Evolutionary conservation across 2,797 vertebrate species (phyloP).

Genomic region (Galagoides demidoff): DNA sequence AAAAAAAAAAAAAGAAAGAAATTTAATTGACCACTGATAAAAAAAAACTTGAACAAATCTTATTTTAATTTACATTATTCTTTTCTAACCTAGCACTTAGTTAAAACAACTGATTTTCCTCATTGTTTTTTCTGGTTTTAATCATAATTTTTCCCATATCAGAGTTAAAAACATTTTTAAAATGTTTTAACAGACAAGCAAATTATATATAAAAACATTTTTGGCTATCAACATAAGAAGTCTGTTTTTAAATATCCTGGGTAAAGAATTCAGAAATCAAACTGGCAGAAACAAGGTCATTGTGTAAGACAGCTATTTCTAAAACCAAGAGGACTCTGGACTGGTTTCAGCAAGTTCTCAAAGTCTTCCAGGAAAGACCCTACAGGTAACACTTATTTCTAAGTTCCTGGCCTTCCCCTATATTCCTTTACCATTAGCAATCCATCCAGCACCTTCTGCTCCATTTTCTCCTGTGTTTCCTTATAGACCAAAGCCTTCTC

Average conservation of each 20-base stretch:
- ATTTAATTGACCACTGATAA: not conserved
- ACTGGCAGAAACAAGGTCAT: constrained; percentile 40
- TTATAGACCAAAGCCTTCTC: not conserved
- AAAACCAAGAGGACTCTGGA: constrained; percentile 27
- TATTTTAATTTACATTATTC: not conserved
- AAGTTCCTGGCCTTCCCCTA: not conserved
- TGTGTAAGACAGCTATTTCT: constrained; percentile 52
- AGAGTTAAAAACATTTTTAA: constrained; percentile 53
- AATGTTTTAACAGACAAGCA: not conserved
- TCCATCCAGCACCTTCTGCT: not conserved
- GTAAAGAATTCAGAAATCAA: constrained; percentile 62
- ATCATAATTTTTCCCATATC: constrained; percentile 24
- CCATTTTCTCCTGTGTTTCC: not conserved
- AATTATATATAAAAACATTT: constrained; percentile 37
- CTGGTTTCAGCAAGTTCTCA: not conserved
- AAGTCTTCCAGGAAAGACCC: not conserved
- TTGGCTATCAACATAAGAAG: constrained; percentile 19
- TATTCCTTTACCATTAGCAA: not conserved
- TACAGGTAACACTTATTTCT: not conserved
- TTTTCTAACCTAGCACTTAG: not conserved
- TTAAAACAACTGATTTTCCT: constrained; percentile 48
- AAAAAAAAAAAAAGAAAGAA: no score
- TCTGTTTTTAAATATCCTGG: constrained; percentile 52
- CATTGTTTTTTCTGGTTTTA: constrained; percentile 1
- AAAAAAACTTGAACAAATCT: constrained; percentile 17